A percentile compares a stretch with the other conserved stretches of the same genome.
phyloP scores from a whole-genome alignment of 2,113 vertebrate genomes.

The Columba livia region DNA sequence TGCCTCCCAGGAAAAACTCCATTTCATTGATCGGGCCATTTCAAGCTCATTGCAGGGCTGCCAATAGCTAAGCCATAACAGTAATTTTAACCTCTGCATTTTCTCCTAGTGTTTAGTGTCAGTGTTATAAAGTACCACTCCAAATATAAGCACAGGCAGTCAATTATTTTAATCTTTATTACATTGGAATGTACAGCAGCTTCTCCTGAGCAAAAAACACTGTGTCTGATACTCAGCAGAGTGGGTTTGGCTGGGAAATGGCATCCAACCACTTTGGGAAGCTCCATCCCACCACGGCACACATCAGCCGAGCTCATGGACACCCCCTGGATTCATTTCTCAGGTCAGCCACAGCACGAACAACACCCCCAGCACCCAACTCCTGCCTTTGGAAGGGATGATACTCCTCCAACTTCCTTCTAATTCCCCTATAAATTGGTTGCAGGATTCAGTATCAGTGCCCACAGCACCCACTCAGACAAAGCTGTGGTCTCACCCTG shows the following conservation, averaged over 20 bases:
- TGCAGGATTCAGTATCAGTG: neutral
- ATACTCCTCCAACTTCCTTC: neutral
- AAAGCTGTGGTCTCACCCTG: neutral
- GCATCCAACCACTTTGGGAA: neutral
- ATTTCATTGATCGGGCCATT: neutral
- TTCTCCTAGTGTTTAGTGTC: neutral
- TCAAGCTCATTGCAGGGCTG: neutral
- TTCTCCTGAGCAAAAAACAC: neutral
- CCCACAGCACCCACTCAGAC: accelerated
- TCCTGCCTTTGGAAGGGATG: neutral
- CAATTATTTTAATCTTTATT: slow-evolving; percentile 37
- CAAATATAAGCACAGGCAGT: neutral
- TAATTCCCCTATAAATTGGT: neutral
- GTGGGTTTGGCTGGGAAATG: neutral
- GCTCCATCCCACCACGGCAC: neutral
- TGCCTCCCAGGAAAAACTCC: neutral
- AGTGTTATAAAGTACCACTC: slow-evolving; percentile 32
- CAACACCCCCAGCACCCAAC: neutral
- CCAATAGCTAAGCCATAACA: neutral
- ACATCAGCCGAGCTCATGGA: neutral
- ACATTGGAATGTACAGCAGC: neutral
- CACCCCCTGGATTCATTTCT: neutral
- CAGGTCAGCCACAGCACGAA: neutral
- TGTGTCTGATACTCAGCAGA: neutral
- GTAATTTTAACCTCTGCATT: slow-evolving; percentile 19